Base-by-base conservation (phyloP, 1,140 invertebrate genomes). In the Bradynema listronoti region DNA sequence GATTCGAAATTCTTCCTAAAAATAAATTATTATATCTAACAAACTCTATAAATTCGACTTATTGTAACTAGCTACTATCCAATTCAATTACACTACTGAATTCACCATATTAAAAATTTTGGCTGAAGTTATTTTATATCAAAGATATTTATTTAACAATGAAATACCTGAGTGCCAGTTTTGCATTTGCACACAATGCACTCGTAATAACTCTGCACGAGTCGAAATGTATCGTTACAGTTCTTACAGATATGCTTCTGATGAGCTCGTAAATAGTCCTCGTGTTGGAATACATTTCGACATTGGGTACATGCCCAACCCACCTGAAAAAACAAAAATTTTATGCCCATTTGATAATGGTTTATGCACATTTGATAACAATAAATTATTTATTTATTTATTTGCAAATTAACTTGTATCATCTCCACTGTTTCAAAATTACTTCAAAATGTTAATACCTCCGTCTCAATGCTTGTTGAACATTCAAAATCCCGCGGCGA, bases 171-270 rank as follows among this genome's bases (percentile, higher is more conserved):
- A 29, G 67, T 75, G n/a, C 74, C 77, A 42, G 71, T 69, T 36
- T 63, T 61, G 14, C 33, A 36, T 4, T 52, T n/a, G 36, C 74
- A 77, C 1, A 59, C 16, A 16, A 25, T 39, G 57, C 74, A 77
- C 27, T 72, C 66, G 55, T 78, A 78, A 43, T 77, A 74, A 4
- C 47, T 69, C 56, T 77, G 74, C 16, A 78, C 56, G 32, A 77
- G 57, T 32, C 57, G 60, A 42, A 77, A 76, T 16, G 56, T 25
- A 11, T 69, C 68, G 24, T 73, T 68, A 41, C 47, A 54, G 6
- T 56, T 55, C 11, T 42, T 63, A 27, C 76, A 78, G 24, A 78
- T 58, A 29, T 67, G 34, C 56, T 72, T 66, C 65, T 78, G 77
- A 64, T 77, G 74, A 43, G 68, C 67, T 43, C 66, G 62, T 24